These are phyloP conservation scores for Protodeltote pygarga DNA, from an alignment of 2,888 invertebrate genomes.

Conservation along the genomic window DNA sequence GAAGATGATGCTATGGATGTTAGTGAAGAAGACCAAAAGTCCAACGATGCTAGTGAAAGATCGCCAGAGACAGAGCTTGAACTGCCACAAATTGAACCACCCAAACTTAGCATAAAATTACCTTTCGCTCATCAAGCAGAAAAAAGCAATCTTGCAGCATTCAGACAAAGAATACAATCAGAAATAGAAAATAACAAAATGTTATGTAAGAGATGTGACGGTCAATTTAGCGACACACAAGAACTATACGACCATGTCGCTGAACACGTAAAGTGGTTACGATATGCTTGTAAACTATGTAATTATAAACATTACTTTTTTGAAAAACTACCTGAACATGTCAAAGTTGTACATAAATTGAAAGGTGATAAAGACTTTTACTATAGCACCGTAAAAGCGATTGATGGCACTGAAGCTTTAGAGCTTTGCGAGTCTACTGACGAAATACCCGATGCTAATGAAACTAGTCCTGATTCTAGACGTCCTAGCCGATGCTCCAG, in stretches of 20 bases:
- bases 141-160: slow-evolving; percentile 73
- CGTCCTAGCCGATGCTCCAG: slow-evolving; percentile 79
- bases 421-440: slow-evolving; percentile 65
- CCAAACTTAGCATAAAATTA: slow-evolving; percentile 56
- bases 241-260: slow-evolving; percentile 89
- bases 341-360: slow-evolving; percentile 88
- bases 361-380: slow-evolving; percentile 85
- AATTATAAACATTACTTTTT: slow-evolving; percentile 89
- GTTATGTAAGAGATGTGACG: slow-evolving; percentile 85
- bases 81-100: slow-evolving; percentile 23
- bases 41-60: slow-evolving; percentile 53
- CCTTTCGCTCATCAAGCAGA: slow-evolving; percentile 74
- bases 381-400: slow-evolving; percentile 78
- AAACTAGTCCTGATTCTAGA: slow-evolving; percentile 71
- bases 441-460: slow-evolving; percentile 60
- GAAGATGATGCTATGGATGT: slow-evolving; percentile 55
- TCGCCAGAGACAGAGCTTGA: slow-evolving; percentile 55
- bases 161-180: slow-evolving; percentile 68
- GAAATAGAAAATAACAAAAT: slow-evolving; percentile 77
- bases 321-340: slow-evolving; percentile 89
- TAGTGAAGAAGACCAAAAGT: slow-evolving; percentile 54
- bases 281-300: slow-evolving; percentile 92
- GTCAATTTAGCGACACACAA: slow-evolving; percentile 76
- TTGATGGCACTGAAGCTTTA: slow-evolving; percentile 76
- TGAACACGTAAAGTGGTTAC: slow-evolving; percentile 89